These are phyloP conservation scores for Phoxinus phoxinus DNA, from an alignment of 2,113 vertebrate genomes.

Conservation along the genomic window DNA sequence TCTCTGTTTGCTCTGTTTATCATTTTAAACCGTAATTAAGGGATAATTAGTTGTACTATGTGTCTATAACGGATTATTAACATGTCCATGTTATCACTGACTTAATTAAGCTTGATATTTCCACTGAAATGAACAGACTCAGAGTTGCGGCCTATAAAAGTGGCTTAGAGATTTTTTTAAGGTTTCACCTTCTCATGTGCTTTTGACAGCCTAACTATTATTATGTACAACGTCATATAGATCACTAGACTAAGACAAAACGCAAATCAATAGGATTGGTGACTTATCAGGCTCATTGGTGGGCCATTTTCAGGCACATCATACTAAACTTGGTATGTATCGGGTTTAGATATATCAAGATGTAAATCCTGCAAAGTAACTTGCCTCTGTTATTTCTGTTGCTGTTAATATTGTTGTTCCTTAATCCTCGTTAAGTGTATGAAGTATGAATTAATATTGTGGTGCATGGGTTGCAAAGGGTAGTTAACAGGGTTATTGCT, in stretches of 20 bases:
- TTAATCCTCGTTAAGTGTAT: not conserved
- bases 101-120: not conserved
- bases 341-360: not conserved
- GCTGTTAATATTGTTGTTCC: not conserved
- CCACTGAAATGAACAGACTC: not conserved
- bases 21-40: not conserved
- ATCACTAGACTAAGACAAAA: not conserved
- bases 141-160: conserved; percentile 16
- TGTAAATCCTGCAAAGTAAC: not conserved
- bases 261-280: not conserved
- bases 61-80: not conserved
- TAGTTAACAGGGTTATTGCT: conserved; percentile 9
- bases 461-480: not conserved
- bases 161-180: conserved; percentile 12
- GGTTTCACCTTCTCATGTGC: not conserved
- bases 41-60: too few species aligned
- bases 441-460: not conserved
- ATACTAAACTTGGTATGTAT: not conserved
- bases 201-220: not conserved
- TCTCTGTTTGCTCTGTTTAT: not conserved
- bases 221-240: not conserved
- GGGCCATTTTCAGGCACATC: not conserved
- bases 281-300: not conserved
- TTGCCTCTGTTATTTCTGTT: not conserved
- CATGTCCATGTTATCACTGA: too few species aligned